phyloP scores from a whole-genome alignment of 2,113 vertebrate genomes.

The Microtus oregoni region DNA sequence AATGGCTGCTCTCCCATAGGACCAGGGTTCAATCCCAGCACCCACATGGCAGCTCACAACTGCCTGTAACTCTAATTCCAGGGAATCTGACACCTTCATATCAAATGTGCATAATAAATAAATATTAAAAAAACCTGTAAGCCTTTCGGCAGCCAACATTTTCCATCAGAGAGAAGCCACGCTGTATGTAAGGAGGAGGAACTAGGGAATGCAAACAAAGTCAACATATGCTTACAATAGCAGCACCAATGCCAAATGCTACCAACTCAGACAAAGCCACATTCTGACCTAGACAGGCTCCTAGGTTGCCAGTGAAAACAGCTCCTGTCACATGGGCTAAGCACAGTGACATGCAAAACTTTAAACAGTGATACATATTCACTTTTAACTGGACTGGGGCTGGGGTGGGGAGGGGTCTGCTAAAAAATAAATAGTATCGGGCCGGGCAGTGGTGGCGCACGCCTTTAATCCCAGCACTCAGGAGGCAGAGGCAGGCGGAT shows the following conservation, averaged over 20 bases:
- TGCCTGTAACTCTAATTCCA: too few species aligned
- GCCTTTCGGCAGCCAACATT: background rate
- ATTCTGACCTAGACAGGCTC: background rate
- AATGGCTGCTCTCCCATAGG: too few species aligned
- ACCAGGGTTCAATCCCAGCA: too few species aligned
- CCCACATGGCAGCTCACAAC: too few species aligned
- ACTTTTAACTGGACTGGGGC: background rate
- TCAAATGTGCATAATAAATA: too few species aligned
- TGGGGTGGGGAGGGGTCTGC: background rate
- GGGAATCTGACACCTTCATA: too few species aligned
- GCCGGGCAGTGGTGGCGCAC: too few species aligned
- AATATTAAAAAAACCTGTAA: background rate
- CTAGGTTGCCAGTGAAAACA: conserved; percentile 11
- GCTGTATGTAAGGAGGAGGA: background rate
- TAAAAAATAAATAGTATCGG: conserved; percentile 22
- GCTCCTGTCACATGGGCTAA: background rate
- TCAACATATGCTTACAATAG: background rate
- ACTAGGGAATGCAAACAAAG: background rate
- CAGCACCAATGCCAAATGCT: background rate
- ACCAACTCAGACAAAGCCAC: conserved; percentile 4
- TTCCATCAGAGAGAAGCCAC: background rate
- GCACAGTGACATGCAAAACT: background rate
- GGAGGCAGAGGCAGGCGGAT: too few species aligned
- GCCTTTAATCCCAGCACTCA: too few species aligned
- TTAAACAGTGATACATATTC: background rate